A percentile compares a stretch with the other conserved stretches of the same genome.
Conservation (phyloP, 2,113 vertebrate genomes). For the Hemiscyllium ocellatum region DNA sequence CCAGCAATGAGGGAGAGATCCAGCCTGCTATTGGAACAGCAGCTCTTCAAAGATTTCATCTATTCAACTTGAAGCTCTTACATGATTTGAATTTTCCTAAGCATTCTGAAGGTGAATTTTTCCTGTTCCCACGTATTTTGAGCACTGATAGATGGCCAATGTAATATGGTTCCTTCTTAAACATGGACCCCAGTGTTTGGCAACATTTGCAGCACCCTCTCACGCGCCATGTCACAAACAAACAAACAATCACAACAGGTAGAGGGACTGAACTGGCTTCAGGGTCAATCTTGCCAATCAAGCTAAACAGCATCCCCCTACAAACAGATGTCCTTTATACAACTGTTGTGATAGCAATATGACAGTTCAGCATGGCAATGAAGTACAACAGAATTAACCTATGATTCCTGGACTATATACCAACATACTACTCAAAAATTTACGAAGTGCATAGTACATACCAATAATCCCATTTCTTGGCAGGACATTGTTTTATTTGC, state of each 20-base stretch:
- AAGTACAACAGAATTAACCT: slow-evolving; percentile 1
- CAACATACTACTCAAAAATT: background rate
- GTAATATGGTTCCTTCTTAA: no score
- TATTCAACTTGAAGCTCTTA: no score
- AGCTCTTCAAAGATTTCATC: no score
- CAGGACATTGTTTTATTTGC: background rate
- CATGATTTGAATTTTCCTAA: no score
- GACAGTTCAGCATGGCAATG: background rate
- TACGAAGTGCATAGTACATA: background rate
- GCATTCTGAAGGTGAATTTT: no score
- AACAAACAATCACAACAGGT: background rate
- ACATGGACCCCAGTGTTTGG: no score
- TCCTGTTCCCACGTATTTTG: no score
- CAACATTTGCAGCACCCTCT: no score
- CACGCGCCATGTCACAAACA: background rate
- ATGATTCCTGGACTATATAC: background rate
- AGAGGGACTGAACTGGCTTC: background rate
- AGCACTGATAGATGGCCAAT: no score
- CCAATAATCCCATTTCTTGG: background rate
- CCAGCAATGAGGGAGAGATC: no score
- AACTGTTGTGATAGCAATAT: background rate
- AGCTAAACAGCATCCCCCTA: background rate
- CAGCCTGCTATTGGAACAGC: no score
- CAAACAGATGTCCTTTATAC: background rate
- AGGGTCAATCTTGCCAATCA: background rate